These are phyloP conservation scores for Zootoca vivipara DNA, from an alignment of 2,113 vertebrate genomes.

Conservation along the genomic window DNA sequence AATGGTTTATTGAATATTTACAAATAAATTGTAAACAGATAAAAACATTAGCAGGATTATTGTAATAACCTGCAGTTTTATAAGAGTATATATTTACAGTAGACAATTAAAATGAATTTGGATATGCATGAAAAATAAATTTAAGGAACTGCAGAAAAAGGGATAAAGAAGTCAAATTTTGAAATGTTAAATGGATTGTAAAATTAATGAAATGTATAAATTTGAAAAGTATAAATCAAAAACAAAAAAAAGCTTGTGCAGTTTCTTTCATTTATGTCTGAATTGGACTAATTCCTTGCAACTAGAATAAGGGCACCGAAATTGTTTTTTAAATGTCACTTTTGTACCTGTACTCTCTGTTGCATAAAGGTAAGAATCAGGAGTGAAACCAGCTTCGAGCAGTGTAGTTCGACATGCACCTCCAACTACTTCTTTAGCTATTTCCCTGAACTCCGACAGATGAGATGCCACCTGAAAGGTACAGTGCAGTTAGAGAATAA, in stretches of 20 bases:
- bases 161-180: too few species aligned
- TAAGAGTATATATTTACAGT: too few species aligned
- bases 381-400: constrained; percentile 65
- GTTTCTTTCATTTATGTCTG: not conserved
- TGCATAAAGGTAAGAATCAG: constrained; percentile 51
- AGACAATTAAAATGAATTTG: too few species aligned
- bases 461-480: constrained; percentile 71
- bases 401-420: constrained; percentile 75
- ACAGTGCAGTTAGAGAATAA: not conserved
- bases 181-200: not conserved
- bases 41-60: too few species aligned
- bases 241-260: too few species aligned
- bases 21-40: too few species aligned
- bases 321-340: not conserved
- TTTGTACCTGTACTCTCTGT: constrained; percentile 53
- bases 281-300: not conserved
- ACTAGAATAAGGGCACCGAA: not conserved
- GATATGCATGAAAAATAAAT: too few species aligned
- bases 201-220: not conserved
- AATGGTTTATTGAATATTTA: too few species aligned
- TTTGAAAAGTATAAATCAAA: too few species aligned
- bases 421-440: constrained; percentile 81
- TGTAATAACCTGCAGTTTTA: too few species aligned
- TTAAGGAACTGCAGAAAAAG: too few species aligned
- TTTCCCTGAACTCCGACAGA: constrained; percentile 78